A percentile compares a stretch with the other conserved stretches of the same genome.
phyloP scores from a whole-genome alignment of 1,140 invertebrate species.

The Homarus americanus region DNA sequence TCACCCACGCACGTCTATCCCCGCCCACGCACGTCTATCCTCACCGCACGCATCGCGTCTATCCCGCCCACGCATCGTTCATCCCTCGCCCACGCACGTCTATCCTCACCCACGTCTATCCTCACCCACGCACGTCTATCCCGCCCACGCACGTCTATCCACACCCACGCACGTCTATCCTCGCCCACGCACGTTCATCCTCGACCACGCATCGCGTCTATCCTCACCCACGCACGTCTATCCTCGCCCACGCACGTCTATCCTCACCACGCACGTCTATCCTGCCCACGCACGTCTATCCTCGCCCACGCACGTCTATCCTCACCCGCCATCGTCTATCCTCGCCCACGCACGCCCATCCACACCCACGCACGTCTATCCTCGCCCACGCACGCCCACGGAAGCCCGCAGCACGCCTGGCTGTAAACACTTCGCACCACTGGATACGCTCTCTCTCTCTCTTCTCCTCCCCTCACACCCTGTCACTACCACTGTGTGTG shows the following conservation, averaged over 20 bases:
- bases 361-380: too few species aligned
- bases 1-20: too few species aligned
- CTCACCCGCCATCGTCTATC: not conserved
- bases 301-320: too few species aligned
- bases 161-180: too few species aligned
- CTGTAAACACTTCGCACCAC: not conserved
- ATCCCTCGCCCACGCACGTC: not conserved
- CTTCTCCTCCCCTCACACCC: not conserved
- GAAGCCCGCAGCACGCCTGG: not conserved
- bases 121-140: too few species aligned
- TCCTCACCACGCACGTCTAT: not conserved
- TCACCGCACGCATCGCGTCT: not conserved
- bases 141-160: too few species aligned
- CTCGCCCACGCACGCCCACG: too few species aligned
- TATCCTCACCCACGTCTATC: too few species aligned
- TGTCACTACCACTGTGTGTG: too few species aligned
- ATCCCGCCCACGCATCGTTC: not conserved
- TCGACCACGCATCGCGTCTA: not conserved
- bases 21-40: not conserved
- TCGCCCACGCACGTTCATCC: not conserved
- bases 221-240: too few species aligned
- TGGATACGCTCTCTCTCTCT: not conserved
- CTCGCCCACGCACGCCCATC: not conserved
- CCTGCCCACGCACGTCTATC: too few species aligned
- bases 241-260: too few species aligned